These are phyloP conservation scores for Atherinomorus stipes DNA, from an alignment of 2,113 vertebrate genomes.

Conservation along the genomic window DNA sequence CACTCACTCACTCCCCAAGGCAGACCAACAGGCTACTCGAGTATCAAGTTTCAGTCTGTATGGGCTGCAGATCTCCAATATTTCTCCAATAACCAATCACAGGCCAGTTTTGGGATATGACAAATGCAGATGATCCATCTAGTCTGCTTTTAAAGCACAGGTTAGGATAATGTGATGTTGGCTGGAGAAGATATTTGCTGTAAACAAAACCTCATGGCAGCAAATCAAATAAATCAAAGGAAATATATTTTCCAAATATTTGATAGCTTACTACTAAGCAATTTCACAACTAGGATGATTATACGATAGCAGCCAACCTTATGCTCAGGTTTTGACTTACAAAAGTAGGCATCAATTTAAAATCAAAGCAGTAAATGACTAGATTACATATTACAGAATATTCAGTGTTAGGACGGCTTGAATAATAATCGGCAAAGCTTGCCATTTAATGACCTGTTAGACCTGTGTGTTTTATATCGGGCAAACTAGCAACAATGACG, in stretches of 20 bases:
- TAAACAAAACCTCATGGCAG: not conserved
- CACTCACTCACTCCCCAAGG: not conserved
- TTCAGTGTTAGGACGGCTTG: no score
- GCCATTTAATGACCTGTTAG: no score
- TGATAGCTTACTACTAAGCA: no score
- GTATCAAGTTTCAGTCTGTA: not conserved
- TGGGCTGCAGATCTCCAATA: not conserved
- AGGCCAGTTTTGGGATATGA: not conserved
- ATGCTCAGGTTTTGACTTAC: no score
- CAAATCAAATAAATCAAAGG: not conserved
- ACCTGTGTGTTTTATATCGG: no score
- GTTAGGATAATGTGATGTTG: not conserved
- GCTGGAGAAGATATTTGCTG: not conserved
- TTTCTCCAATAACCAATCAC: not conserved
- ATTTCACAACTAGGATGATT: no score
- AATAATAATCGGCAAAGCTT: no score
- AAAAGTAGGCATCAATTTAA: no score
- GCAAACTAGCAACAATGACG: no score
- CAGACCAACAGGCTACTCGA: constrained; percentile 29
- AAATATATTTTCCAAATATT: not conserved
- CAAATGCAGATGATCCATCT: not conserved
- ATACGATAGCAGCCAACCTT: no score
- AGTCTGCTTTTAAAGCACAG: not conserved
- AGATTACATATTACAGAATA: no score
- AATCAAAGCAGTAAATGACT: no score